Evolutionary conservation across 1,140 invertebrate genomes (phyloP), one percentile per base, ranked within the genome.

Genomic region (Drosophila pachea): DNA sequence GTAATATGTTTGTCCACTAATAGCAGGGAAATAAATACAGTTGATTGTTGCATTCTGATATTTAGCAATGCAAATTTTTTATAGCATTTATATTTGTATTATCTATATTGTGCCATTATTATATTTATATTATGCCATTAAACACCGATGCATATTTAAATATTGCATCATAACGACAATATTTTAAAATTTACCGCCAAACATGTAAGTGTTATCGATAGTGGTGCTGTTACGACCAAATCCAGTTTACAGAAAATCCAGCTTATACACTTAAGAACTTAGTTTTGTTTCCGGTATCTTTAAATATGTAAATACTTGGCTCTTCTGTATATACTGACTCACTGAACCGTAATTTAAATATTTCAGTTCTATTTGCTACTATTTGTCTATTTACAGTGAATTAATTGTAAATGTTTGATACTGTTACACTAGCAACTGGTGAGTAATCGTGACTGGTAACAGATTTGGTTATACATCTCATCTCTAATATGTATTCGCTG

Each of bases 401-500:
- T 22, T 22, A 22, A 2, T 22, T 22, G 22, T 22, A 22, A 7
- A 7, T n/a, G 14, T 22, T 36, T 12, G 1, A 31, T 16, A 16
- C 8, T 33, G 50, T 49, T 31, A 42, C 12, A 38, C 31, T 6
- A 5, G 4, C 12, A 11, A 14, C n/a, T 7, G 42, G 5, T 14
- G 40, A 49, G 35, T 47, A 40, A 9, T 29, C 40, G 45, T 56
- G 38, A 22, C 32, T 16, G 29, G 29, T 69, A 50, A 45, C 62
- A 58, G 61, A 65, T n/a, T 2, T 4, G 22, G 12, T 11, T 38
- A 50, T 58, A 7, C 6, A 38, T 31, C 47, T 33, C 67, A 65
- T 68, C 74, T 52, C 70, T 75, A 67, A 73, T 75, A 49, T 74
- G 73, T 74, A 74, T 71, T 62, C 58, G 45, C 70, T 74, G 55